phyloP scores from a whole-genome alignment of 2,113 vertebrate species.

The Patagioenas fasciata region DNA sequence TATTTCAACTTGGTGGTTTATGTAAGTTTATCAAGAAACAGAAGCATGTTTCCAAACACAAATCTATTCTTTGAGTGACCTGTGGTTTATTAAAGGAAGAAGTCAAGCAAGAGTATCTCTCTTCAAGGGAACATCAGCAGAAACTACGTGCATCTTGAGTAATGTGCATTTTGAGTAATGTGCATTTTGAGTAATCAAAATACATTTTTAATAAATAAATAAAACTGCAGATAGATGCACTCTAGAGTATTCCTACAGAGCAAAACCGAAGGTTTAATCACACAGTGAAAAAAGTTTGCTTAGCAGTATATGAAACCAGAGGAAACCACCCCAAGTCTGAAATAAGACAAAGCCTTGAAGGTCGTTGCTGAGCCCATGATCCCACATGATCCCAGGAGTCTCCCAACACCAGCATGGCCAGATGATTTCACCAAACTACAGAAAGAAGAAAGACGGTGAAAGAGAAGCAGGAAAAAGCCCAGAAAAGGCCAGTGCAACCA shows the following conservation, averaged over 20 bases:
- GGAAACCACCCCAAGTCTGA: background rate
- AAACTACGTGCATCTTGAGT: background rate
- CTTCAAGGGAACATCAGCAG: background rate
- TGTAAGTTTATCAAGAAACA: background rate
- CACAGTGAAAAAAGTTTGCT: background rate
- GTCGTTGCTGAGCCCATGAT: background rate
- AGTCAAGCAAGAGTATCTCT: background rate
- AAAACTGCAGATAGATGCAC: background rate
- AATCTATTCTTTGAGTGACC: background rate
- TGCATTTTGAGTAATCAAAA: background rate
- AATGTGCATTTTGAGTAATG: background rate
- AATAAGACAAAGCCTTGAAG: background rate
- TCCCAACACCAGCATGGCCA: background rate
- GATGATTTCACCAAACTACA: background rate
- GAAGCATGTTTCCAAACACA: background rate
- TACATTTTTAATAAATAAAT: background rate
- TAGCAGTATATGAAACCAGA: background rate
- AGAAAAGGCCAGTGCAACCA: background rate
- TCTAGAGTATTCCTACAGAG: background rate
- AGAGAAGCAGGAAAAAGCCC: background rate
- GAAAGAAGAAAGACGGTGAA: background rate
- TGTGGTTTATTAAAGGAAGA: background rate
- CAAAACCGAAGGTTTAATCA: background rate
- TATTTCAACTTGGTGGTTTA: background rate
- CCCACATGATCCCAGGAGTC: background rate